A percentile compares a stretch with the other conserved stretches of the same genome.
phyloP scores from a whole-genome alignment of 2,113 vertebrate genomes.

The Sinosuthora webbiana region DNA sequence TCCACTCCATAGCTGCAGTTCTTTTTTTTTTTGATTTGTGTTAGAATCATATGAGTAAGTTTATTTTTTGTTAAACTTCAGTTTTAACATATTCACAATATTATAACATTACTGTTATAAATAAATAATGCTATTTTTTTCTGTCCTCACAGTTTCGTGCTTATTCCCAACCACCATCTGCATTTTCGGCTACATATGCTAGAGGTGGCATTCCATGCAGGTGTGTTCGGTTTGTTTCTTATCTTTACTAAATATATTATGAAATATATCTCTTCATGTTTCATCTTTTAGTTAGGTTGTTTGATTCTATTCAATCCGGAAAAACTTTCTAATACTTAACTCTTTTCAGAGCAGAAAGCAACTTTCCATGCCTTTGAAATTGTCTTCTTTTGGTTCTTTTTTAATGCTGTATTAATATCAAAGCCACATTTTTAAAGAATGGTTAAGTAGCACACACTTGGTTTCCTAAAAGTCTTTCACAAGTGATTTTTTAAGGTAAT shows the following conservation, averaged over 20 bases:
- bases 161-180: constrained; percentile 60
- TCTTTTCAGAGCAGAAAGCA: neutral
- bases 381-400: neutral
- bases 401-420: neutral
- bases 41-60: neutral
- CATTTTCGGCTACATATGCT: constrained; percentile 78
- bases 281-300: neutral
- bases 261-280: neutral
- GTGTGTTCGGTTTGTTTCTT: constrained; percentile 28
- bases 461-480: neutral
- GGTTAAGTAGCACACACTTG: neutral
- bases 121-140: neutral
- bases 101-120: neutral
- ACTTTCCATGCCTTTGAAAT: neutral
- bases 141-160: constrained; percentile 69
- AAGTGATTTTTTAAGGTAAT: neutral
- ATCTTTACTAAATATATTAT: neutral
- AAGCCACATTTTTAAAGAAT: neutral
- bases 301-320: neutral
- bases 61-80: neutral
- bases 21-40: neutral
- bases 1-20: neutral
- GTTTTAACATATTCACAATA: neutral
- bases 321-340: neutral
- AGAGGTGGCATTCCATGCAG: constrained; percentile 84